These are phyloP conservation scores for Heliconius cydno DNA, from an alignment of 2,888 invertebrate genomes.

Conservation along the genomic window DNA sequence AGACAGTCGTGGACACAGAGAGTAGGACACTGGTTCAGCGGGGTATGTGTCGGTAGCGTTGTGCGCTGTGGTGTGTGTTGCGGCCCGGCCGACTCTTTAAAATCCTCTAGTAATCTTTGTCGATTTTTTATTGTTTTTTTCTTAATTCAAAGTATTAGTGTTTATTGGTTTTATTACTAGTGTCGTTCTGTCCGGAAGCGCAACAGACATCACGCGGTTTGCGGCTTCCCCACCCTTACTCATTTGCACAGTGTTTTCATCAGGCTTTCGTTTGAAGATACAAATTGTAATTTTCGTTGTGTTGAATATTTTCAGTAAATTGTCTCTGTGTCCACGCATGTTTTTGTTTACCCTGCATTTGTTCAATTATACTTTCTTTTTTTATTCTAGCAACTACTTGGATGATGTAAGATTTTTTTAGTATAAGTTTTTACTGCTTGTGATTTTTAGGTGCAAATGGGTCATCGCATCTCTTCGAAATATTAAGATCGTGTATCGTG, in stretches of 20 bases:
- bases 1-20: constrained; percentile 88
- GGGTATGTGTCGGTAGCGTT: constrained; percentile 85
- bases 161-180: not conserved
- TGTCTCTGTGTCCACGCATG: constrained; percentile 83
- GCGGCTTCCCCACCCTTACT: constrained; percentile 70
- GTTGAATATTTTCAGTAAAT: constrained; percentile 49
- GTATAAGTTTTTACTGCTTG: constrained; percentile 52
- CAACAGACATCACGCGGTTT: constrained; percentile 73
- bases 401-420: constrained; percentile 51
- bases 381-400: constrained; percentile 59
- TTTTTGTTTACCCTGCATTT: constrained; percentile 64
- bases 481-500: constrained; percentile 27
- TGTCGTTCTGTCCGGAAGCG: constrained; percentile 46
- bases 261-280: constrained; percentile 58
- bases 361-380: constrained; percentile 51
- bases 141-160: not conserved
- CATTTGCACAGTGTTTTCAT: constrained; percentile 78
- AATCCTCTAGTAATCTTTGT: not conserved
- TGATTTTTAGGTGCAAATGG: constrained; percentile 76
- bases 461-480: constrained; percentile 72
- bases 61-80: constrained; percentile 72
- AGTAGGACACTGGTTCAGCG: constrained; percentile 88
- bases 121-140: not conserved
- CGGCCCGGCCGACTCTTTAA: constrained; percentile 36
- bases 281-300: constrained; percentile 51